A percentile compares a stretch with the other conserved stretches of the same genome.
phyloP scores from a whole-genome alignment of 2,888 invertebrate genomes.

The Automeris io region DNA sequence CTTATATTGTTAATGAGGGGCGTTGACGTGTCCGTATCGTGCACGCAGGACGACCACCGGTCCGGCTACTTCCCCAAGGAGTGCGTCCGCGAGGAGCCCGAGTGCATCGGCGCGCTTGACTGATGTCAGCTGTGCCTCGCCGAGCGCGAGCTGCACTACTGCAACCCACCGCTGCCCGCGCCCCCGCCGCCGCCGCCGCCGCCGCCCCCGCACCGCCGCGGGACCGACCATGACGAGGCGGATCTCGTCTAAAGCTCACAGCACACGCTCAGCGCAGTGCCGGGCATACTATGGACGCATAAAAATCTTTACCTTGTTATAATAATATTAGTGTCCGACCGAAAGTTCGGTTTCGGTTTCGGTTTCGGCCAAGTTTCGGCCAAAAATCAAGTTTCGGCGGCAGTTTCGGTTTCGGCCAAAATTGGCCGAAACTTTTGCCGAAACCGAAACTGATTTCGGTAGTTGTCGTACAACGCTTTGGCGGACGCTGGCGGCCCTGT shows the following conservation, averaged over 20 bases:
- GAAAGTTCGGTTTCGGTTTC: too few relatives aligned
- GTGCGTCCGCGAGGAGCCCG: constrained; percentile 81
- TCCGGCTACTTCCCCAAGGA: constrained; percentile 88
- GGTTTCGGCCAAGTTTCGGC: too few relatives aligned
- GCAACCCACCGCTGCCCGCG: constrained; percentile 15
- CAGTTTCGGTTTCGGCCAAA: too few relatives aligned
- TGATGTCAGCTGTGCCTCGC: constrained; percentile 70
- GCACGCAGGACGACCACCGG: constrained; percentile 59
- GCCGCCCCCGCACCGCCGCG: constrained; percentile 12
- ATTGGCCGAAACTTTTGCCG: too few relatives aligned
- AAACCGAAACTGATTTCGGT: too few relatives aligned
- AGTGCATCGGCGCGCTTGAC: constrained; percentile 69
- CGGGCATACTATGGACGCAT: neutral
- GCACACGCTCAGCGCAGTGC: too few relatives aligned
- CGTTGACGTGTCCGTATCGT: too few relatives aligned
- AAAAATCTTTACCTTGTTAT: neutral
- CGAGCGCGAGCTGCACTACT: constrained; percentile 55
- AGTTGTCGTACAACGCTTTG: too few relatives aligned
- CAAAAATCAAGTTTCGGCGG: too few relatives aligned
- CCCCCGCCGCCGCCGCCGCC: constrained; percentile 14
- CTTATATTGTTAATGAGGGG: too few relatives aligned
- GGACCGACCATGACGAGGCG: constrained; percentile 15
- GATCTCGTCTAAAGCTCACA: constrained; percentile 25
- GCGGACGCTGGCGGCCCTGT: too few relatives aligned
- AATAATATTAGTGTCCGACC: too few relatives aligned